Evolutionary conservation across 1,140 invertebrate genomes (phyloP).

Genomic region (Pentalonia nigronervosa): DNA sequence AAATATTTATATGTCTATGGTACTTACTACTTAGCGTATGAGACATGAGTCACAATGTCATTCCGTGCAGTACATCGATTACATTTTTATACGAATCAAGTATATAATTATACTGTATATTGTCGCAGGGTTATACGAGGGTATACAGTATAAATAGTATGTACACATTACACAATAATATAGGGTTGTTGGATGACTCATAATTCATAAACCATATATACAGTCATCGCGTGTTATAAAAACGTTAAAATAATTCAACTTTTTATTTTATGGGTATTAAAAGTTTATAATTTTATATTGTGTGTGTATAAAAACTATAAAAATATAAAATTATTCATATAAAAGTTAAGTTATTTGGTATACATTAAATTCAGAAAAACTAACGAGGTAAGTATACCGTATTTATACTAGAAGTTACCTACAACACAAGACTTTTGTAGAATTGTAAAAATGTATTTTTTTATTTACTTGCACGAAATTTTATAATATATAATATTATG

Average conservation of each 20-base stretch:
- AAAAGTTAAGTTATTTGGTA: neutral
- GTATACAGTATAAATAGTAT: neutral
- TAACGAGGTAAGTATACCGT: neutral
- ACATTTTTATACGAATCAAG: neutral
- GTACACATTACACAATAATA: neutral
- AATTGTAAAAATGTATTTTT: too few relatives aligned
- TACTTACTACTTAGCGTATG: neutral
- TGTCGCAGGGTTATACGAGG: neutral
- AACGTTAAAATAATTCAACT: neutral
- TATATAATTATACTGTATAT: neutral
- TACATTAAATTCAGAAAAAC: neutral
- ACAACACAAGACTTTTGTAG: neutral
- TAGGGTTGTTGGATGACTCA: conserved; percentile 9
- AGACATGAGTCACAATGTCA: neutral
- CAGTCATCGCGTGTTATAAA: neutral
- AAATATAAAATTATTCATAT: neutral
- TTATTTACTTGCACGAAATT: too few relatives aligned
- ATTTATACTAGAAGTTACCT: neutral
- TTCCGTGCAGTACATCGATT: neutral
- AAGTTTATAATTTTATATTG: neutral
- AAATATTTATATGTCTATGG: neutral
- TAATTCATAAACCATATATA: neutral
- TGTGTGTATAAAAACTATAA: neutral
- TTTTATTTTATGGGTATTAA: neutral
- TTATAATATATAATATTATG: too few relatives aligned